Evolutionary conservation across 2,797 vertebrate genomes (phyloP).

Genomic region (Neosalanx taihuensis): DNA sequence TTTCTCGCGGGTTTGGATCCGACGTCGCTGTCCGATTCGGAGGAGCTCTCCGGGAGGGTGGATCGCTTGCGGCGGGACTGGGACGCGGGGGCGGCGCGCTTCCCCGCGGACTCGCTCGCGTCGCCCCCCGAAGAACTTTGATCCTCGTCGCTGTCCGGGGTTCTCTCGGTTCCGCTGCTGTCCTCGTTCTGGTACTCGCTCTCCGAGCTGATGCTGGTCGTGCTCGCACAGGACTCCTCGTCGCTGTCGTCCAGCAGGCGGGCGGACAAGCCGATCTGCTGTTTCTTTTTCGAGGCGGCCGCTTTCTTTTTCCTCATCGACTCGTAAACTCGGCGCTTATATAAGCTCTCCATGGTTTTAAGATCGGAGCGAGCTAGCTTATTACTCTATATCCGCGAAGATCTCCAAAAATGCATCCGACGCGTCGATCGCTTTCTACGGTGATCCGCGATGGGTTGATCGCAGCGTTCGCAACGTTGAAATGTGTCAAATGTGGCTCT

Average conservation of each 20-base stretch:
- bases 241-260: conserved; percentile 72
- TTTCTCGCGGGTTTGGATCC: conserved; percentile 37
- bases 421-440: neutral
- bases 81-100: neutral
- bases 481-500: neutral
- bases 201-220: conserved; percentile 51
- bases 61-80: conserved; percentile 2
- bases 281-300: conserved; percentile 56
- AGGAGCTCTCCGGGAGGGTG: neutral
- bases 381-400: neutral
- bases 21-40: conserved; percentile 5
- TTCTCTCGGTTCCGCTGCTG: conserved; percentile 47
- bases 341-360: conserved; percentile 65
- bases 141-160: conserved; percentile 6
- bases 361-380: neutral
- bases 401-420: neutral
- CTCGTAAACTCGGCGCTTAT: conserved; percentile 72
- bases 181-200: conserved; percentile 51
- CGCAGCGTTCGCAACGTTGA: neutral
- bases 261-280: conserved; percentile 65
- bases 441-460: neutral
- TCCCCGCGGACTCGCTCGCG: neutral
- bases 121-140: neutral
- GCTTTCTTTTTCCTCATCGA: conserved; percentile 71
- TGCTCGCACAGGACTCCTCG: conserved; percentile 69